These are phyloP conservation scores for Leptinotarsa defecta DNA, from an alignment of 1,140 invertebrate genomes.

Conservation along the genomic window DNA sequence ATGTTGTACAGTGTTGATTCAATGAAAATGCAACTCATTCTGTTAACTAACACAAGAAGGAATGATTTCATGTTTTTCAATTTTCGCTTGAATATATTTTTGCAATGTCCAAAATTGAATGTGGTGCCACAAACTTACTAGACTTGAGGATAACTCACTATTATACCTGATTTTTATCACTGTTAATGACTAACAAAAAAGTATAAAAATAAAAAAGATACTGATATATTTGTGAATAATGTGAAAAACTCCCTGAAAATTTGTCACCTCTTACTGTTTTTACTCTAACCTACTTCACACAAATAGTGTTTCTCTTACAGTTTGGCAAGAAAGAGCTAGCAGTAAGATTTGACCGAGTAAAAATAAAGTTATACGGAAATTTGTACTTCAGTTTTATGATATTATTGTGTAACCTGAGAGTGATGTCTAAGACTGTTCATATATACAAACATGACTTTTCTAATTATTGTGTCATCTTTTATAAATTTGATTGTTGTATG, in stretches of 20 bases:
- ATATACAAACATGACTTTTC: constrained; percentile 36
- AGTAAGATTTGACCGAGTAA: constrained; percentile 9
- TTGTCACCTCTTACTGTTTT: constrained; percentile 11
- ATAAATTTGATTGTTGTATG: constrained; percentile 46
- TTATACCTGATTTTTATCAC: constrained; percentile 49
- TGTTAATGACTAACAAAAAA: constrained; percentile 33
- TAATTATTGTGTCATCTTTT: constrained; percentile 27
- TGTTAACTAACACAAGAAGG: too few species aligned
- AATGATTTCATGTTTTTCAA: background rate
- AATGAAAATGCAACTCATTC: background rate
- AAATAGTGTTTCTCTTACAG: too few species aligned
- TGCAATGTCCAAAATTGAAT: too few species aligned
- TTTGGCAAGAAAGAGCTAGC: background rate
- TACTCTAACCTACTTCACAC: too few species aligned
- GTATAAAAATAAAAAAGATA: constrained; percentile 26
- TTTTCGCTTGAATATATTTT: background rate
- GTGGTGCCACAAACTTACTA: too few species aligned
- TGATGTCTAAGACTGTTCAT: constrained; percentile 36
- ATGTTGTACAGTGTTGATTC: background rate
- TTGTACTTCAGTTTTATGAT: constrained; percentile 48
- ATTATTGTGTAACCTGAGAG: constrained; percentile 44
- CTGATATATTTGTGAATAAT: constrained; percentile 36
- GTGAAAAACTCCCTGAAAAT: constrained; percentile 38
- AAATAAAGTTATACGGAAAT: constrained; percentile 45
- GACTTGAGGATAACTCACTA: constrained; percentile 12